These are phyloP conservation scores for Megaptera novaeangliae DNA, from an alignment of 2,113 vertebrate genomes.

Conservation along the genomic window DNA sequence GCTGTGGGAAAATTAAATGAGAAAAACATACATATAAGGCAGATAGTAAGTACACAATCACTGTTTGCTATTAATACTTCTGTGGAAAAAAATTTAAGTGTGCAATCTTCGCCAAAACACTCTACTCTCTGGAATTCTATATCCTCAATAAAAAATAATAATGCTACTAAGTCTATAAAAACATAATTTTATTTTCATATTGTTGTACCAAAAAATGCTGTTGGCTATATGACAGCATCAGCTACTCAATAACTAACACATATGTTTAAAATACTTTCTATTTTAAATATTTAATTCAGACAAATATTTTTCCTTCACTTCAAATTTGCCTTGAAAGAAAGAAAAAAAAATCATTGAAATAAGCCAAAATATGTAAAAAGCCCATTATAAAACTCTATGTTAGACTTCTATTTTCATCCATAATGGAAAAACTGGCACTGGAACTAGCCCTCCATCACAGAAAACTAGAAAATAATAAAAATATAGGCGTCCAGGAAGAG, in stretches of 20 bases:
- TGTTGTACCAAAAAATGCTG: not conserved
- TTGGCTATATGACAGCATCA: not conserved
- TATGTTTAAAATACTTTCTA: not conserved
- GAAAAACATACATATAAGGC: not conserved
- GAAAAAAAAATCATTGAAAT: not conserved
- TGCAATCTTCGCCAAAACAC: not conserved
- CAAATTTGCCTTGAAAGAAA: not conserved
- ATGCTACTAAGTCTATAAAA: not conserved
- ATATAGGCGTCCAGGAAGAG: too few relatives aligned
- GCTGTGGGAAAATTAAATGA: not conserved
- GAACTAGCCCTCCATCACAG: not conserved
- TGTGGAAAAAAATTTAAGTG: not conserved
- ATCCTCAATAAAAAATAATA: not conserved
- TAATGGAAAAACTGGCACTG: not conserved
- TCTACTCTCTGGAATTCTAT: not conserved
- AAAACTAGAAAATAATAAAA: not conserved
- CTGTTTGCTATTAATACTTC: not conserved
- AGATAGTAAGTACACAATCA: not conserved
- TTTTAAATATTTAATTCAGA: not conserved
- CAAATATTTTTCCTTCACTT: not conserved
- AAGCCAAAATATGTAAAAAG: not conserved
- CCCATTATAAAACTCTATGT: not conserved
- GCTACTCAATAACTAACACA: not conserved
- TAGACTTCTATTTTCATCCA: not conserved
- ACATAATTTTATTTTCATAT: not conserved